These are phyloP conservation scores for Muraenolepis orangiensis DNA, from an alignment of 2,797 vertebrate species.

Conservation along the genomic window DNA sequence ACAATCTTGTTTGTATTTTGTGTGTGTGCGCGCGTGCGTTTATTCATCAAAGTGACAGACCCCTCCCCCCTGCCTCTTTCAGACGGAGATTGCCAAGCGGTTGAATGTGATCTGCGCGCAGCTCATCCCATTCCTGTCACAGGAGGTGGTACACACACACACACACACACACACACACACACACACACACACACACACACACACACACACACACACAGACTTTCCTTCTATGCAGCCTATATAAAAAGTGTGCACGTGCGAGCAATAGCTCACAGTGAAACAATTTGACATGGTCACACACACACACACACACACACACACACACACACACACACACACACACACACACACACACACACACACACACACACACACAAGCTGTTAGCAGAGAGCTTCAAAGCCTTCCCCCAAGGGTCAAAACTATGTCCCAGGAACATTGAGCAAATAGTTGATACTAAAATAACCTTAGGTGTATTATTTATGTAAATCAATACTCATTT, in stretches of 20 bases:
- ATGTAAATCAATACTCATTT: neutral
- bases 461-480: neutral
- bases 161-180: slow-evolving; percentile 9
- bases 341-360: slow-evolving; percentile 17
- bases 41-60: slow-evolving; percentile 59
- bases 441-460: neutral
- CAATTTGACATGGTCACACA: slow-evolving; percentile 20
- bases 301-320: slow-evolving; percentile 15
- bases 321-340: slow-evolving; percentile 21
- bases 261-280: slow-evolving; percentile 14
- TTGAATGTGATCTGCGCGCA: slow-evolving; percentile 83
- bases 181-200: slow-evolving; percentile 21
- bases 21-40: slow-evolving; percentile 34
- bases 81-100: slow-evolving; percentile 86
- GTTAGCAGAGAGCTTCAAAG: neutral
- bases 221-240: slow-evolving; percentile 33
- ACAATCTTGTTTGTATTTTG: neutral
- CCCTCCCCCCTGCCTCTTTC: slow-evolving; percentile 32
- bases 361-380: neutral
- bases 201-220: slow-evolving; percentile 17
- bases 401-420: neutral
- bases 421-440: neutral
- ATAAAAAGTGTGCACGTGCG: slow-evolving; percentile 26
- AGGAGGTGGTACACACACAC: slow-evolving; percentile 78
- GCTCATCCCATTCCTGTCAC: slow-evolving; percentile 80